Conservation (phyloP, 2,888 invertebrate species). For the Atethmia centrago region DNA sequence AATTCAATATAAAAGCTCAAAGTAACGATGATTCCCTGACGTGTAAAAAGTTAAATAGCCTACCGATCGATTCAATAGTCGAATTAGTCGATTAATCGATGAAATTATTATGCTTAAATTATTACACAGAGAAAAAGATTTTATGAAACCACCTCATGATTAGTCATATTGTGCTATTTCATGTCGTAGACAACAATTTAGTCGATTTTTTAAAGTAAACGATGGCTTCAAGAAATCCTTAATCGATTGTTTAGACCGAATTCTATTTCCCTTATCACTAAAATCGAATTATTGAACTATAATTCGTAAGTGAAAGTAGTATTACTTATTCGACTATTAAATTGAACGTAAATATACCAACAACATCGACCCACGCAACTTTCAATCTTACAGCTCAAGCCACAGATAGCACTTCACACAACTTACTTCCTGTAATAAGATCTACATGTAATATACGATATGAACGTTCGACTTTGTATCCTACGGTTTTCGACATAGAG, state of each 20-base stretch:
- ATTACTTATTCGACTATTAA: slow-evolving; percentile 51
- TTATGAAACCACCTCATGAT: slow-evolving; percentile 32
- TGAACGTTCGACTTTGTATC: slow-evolving; percentile 55
- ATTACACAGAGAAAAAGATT: slow-evolving; percentile 39
- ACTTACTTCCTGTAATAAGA: slow-evolving; percentile 61
- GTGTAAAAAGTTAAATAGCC: slow-evolving; percentile 46
- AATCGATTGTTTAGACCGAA: slow-evolving; percentile 4
- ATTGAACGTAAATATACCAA: slow-evolving; percentile 37
- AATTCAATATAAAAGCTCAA: slow-evolving; percentile 40
- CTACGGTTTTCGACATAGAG: slow-evolving; percentile 45
- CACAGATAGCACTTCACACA: slow-evolving; percentile 37
- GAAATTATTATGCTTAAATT: slow-evolving; percentile 48
- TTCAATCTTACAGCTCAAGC: slow-evolving; percentile 47
- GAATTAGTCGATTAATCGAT: slow-evolving; percentile 29
- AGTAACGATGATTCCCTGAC: slow-evolving; percentile 29
- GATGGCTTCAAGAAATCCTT: slow-evolving; percentile 43
- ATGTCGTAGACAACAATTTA: slow-evolving; percentile 14
- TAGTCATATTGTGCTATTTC: no score
- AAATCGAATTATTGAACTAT: slow-evolving; percentile 56
- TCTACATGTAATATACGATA: slow-evolving; percentile 58
- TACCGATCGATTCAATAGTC: slow-evolving; percentile 54
- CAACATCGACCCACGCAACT: slow-evolving; percentile 40
- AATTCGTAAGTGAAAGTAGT: slow-evolving; percentile 60
- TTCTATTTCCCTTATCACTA: slow-evolving; percentile 43
- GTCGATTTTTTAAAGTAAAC: slow-evolving; percentile 26